Base-by-base conservation (phyloP, 2,113 vertebrate species). In the Osmerus eperlanus region DNA sequence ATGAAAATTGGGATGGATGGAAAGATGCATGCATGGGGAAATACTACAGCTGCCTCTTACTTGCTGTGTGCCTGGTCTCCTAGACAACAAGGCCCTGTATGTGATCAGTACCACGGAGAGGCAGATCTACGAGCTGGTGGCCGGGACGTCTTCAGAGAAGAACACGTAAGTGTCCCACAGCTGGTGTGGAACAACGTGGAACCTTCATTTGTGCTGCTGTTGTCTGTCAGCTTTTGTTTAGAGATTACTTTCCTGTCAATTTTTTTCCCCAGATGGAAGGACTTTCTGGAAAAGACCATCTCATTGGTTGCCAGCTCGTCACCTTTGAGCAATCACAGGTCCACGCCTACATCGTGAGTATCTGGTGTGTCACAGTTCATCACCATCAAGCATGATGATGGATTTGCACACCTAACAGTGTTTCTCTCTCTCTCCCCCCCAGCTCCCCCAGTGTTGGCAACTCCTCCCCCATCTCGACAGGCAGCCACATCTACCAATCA, bases 81-180 rank as follows among this genome's bases (percentile, higher is more conserved):
- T 13, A 99, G 97, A 98, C 78, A 96, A 95, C 54, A 93, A 94
- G 63, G 96, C 97, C 0, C 92, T 99, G 61, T 99, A 98, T 78
- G 90, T 97, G 76, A 96, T 99, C 90, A 98, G 96, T 90, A 94
- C 96, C 0, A 97, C 95, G 0, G 95, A 99, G 83, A 90, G 90
- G 0, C 96, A 98, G 83, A 98, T 99, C 83, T 99, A 99, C 0
- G 97, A 99, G 76, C 90, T 99, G 85, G 95, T 94, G 60, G 96
- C 96, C 0, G 82, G 91, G 71, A 94, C 96, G 0, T 83, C 91
- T 0, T 95, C 93, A 0, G 96, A 98, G 80, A 99, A 94, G 59
- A 96, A 95, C 91, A 94, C 71, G 97, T 98, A 76, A 90, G 93
- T 47, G 41, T 47, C 7, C 1, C 41, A 7, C 8, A 11, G 41